These are phyloP conservation scores for Sorex maritimensis DNA, from an alignment of 2,797 vertebrate genomes.

Conservation along the genomic window DNA sequence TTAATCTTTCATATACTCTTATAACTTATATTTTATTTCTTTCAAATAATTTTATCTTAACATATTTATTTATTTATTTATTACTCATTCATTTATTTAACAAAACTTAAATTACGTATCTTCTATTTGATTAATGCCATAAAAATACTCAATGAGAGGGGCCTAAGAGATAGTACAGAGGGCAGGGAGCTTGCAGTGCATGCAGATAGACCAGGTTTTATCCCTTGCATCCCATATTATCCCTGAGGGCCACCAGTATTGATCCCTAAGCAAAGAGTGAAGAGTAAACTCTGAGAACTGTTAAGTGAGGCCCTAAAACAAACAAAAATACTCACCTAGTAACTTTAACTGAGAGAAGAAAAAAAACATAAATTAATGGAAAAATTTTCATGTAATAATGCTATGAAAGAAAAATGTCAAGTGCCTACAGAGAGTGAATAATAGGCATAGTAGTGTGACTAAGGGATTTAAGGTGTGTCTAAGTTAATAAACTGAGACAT, in stretches of 20 bases:
- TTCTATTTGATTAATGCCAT: conserved; percentile 13
- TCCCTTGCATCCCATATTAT: too few relatives aligned
- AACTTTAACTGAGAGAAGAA: conserved; percentile 12
- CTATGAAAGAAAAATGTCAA: not conserved
- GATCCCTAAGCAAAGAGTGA: too few relatives aligned
- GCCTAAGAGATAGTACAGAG: too few relatives aligned
- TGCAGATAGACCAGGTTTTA: too few relatives aligned
- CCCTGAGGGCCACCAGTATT: too few relatives aligned
- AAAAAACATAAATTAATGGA: conserved; percentile 66
- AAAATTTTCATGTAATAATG: conserved; percentile 1
- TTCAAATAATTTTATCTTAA: too few relatives aligned
- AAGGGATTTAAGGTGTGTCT: not conserved
- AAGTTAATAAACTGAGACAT: not conserved
- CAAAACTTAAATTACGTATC: conserved; percentile 3
- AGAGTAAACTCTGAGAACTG: not conserved
- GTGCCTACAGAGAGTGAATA: not conserved
- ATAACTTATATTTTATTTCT: too few relatives aligned
- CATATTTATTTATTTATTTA: too few relatives aligned
- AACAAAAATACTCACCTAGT: not conserved
- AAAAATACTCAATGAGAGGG: not conserved
- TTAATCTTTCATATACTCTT: too few relatives aligned
- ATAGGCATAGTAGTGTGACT: not conserved
- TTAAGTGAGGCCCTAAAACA: not conserved
- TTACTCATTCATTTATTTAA: conserved; percentile 38
- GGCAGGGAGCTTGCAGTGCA: too few relatives aligned